Percentiles rank a stretch among this genome's conserved stretches.
These are phyloP conservation scores for Neuroscelio doddi DNA, from an alignment of 2,888 invertebrate genomes.

Conservation along the genomic window DNA sequence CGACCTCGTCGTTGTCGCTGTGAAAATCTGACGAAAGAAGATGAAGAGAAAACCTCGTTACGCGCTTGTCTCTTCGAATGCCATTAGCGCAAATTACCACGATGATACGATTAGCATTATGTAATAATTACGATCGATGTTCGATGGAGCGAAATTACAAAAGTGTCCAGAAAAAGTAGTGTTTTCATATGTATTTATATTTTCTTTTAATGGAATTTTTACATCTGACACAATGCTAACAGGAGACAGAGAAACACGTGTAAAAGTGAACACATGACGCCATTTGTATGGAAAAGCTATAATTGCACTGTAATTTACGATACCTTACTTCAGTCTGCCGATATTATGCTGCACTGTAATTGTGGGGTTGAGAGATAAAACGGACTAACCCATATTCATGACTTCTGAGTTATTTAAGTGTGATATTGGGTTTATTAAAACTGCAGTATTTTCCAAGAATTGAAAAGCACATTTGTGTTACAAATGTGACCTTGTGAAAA, in stretches of 20 bases:
- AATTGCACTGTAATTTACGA: conserved; percentile 5
- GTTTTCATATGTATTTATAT: no score
- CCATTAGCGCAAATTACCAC: conserved; percentile 24
- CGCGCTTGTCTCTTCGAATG: conserved; percentile 16
- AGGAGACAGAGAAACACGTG: no score
- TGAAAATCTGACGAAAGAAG: neutral
- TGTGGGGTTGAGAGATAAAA: neutral
- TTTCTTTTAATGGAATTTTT: no score
- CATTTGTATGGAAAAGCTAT: neutral
- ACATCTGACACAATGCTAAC: no score
- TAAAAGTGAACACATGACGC: neutral
- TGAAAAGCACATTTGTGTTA: no score
- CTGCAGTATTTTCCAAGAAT: conserved; percentile 1
- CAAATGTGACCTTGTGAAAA: no score
- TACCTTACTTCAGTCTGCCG: neutral
- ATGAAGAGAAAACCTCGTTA: conserved; percentile 29
- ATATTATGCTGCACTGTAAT: neutral
- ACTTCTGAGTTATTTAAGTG: conserved; percentile 3
- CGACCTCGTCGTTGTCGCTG: no score
- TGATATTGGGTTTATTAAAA: neutral
- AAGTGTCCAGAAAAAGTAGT: no score
- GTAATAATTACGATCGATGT: conserved; percentile 34
- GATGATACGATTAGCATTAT: conserved; percentile 42
- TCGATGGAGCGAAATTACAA: neutral
- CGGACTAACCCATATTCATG: neutral